Evolutionary conservation across 30 jellyfish, hydroid and myxozoan genomes (phyloP).

Genomic region (Calvadosia cruxmelitensis): DNA sequence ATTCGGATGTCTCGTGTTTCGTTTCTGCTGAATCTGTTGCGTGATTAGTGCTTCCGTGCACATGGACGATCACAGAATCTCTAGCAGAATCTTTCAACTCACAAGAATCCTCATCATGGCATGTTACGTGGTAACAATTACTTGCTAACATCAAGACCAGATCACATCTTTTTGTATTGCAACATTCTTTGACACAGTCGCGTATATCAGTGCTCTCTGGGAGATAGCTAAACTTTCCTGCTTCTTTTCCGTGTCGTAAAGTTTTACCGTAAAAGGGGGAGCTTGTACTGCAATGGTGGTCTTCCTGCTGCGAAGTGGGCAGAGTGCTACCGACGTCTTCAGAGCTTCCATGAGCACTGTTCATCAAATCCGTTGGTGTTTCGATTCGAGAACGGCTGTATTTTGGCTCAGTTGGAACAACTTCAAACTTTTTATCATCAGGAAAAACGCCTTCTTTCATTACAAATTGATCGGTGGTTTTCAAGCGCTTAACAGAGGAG

Average conservation of each 20-base stretch:
- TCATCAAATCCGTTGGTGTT: neutral
- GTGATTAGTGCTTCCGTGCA: no score
- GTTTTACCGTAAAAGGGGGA: neutral
- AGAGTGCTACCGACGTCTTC: no score
- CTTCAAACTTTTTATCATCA: no score
- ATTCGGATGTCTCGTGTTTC: no score
- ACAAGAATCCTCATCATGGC: conserved; percentile 41
- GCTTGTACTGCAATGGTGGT: neutral
- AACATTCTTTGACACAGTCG: conserved; percentile 54
- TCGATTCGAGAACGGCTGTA: neutral
- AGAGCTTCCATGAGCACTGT: no score
- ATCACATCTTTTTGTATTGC: conserved; percentile 48
- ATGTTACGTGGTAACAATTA: conserved; percentile 64
- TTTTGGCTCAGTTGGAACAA: neutral
- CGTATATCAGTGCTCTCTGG: conserved; percentile 2
- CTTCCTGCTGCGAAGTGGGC: neutral
- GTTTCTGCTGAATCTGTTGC: no score
- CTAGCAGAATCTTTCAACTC: neutral
- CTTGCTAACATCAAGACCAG: conserved; percentile 47
- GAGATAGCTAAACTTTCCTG: neutral
- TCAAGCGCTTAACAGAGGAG: no score
- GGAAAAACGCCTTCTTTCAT: neutral
- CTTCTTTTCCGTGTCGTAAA: neutral
- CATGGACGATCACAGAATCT: neutral
- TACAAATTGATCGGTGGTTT: neutral